Conservation (phyloP, 2,888 invertebrate genomes). For the Campoletis raptor region DNA sequence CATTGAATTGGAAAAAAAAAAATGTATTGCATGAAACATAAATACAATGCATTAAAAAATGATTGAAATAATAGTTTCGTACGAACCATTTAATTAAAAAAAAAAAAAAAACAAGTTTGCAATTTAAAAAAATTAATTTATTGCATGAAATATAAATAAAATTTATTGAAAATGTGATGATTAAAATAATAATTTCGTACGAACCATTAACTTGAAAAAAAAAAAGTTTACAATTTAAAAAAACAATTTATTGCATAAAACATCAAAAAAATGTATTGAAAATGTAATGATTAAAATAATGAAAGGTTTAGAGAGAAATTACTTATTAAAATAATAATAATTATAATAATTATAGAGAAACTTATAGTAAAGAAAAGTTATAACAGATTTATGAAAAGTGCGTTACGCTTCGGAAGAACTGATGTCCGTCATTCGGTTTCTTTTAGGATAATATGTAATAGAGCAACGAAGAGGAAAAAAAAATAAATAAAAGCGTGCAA, state of each 20-base stretch:
- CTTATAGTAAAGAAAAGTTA: background rate
- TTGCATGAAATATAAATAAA: background rate
- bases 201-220: background rate
- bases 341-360: no score
- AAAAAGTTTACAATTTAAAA: background rate
- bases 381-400: conserved; percentile 18
- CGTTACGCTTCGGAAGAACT: conserved; percentile 32
- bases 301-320: background rate
- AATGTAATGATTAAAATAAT: background rate
- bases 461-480: background rate
- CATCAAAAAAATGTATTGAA: background rate
- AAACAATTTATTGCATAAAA: background rate
- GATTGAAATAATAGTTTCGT: no score
- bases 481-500: background rate
- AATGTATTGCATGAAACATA: no score
- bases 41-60: no score
- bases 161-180: no score
- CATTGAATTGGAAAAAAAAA: no score
- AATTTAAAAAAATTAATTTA: background rate
- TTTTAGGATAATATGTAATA: conserved; percentile 15
- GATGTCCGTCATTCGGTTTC: conserved; percentile 49
- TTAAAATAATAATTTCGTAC: background rate
- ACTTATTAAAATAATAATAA: background rate
- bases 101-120: no score
- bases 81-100: no score